Evolutionary conservation across 2,888 invertebrate species (phyloP), one percentile per base, ranked within the genome.

Genomic region (Lamellibrachia columna): DNA sequence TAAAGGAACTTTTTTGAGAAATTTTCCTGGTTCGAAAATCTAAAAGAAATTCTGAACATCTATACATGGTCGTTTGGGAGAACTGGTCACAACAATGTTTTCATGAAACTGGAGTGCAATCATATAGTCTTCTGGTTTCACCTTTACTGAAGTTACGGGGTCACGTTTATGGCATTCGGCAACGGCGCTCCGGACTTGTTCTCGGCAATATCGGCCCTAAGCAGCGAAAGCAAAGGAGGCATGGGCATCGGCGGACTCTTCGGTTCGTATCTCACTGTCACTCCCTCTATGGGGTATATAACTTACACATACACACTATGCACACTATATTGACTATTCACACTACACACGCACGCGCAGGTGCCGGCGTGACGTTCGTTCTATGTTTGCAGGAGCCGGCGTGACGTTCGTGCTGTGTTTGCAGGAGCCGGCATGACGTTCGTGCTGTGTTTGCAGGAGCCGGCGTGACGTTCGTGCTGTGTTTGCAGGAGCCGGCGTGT

Each of bases 101-200:
- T 22, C 15, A 22, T 75, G 75, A 3, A 22, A 75, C 91, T 91
- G 53, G 22, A 0, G n/a, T 7, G 28, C 75, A 11, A 8, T 15
- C 22, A 90, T 53, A 75, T 75, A n/a, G n/a, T n/a, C n/a, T 75
- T n/a, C 90, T 53, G 15, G 52, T 92, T 53, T 52, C 53, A 90
- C 92, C 93, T 92, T 93, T 40, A 93, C 92, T 22, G 15, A 2
- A 3, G 4, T 53, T 93, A 97, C 95, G 98, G 98, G 4, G 97
- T 98, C 11, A 98, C 98, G 28, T 97, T 98, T 94, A 95, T 98
- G 94, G 97, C 98, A 0, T 97, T 98, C 95, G 98, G 98, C 52
- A 98, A 98, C 95, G 97, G 98, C 90, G 97, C 98, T 0, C 97
- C 98, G 6, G 98, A 98, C 95, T 97, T 98, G 93, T 97, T 98